phyloP scores from a whole-genome alignment of 1,140 invertebrate species.

The Heliconius nattereri region DNA sequence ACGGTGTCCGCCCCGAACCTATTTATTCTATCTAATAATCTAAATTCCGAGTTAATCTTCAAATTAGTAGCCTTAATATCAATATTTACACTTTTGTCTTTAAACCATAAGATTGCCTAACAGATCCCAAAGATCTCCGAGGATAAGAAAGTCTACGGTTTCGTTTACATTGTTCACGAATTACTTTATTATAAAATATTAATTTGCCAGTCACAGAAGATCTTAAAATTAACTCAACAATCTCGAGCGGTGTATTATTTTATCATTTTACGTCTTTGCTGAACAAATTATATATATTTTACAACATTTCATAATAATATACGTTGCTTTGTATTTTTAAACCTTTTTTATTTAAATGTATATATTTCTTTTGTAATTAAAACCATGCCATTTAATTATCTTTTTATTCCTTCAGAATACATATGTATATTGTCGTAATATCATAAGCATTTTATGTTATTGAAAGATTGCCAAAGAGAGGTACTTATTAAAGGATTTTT shows the following conservation, averaged over 20 bases:
- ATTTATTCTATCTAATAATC: constrained; percentile 72
- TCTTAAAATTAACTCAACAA: constrained; percentile 41
- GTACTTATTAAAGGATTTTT: constrained; percentile 6
- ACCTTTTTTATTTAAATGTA: background rate
- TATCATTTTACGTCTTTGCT: constrained; percentile 5
- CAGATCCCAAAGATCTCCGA: constrained; percentile 6
- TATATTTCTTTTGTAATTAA: background rate
- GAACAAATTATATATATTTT: constrained; percentile 1
- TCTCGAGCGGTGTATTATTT: constrained; percentile 31
- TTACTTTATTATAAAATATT: constrained; percentile 39
- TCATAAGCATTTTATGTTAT: too few species aligned
- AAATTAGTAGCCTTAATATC: constrained; percentile 55
- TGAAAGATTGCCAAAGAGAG: background rate
- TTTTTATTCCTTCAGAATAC: too few species aligned
- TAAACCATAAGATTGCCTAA: constrained; percentile 24
- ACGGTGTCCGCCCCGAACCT: constrained; percentile 72
- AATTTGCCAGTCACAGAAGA: constrained; percentile 40
- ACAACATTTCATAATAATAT: background rate
- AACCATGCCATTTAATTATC: background rate
- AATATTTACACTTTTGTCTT: constrained; percentile 44
- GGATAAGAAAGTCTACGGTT: constrained; percentile 30
- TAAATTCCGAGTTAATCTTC: constrained; percentile 66
- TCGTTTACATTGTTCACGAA: constrained; percentile 35
- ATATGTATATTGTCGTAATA: too few species aligned
- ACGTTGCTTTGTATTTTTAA: background rate